Evolutionary conservation across 2,797 vertebrate species (phyloP).

Genomic region (Brachymystax lenok): DNA sequence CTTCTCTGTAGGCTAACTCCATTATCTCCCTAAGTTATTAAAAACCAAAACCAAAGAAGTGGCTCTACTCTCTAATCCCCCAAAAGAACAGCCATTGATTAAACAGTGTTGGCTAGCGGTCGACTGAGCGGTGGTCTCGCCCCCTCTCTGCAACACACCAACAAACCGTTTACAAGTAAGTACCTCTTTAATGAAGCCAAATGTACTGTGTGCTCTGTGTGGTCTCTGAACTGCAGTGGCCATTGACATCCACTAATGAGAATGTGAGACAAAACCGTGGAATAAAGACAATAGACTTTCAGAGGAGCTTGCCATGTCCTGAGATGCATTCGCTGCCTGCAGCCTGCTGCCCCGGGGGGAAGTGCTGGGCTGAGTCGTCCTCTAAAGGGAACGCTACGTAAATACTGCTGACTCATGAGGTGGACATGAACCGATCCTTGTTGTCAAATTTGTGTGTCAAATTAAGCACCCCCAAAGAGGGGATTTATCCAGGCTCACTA

Average conservation of each 20-base stretch:
- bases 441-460: slow-evolving; percentile 70
- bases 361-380: slow-evolving; percentile 2
- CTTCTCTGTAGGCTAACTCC: neutral
- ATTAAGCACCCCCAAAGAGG: slow-evolving; percentile 57
- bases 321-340: neutral
- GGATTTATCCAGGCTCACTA: slow-evolving; percentile 50
- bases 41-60: neutral
- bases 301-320: slow-evolving; percentile 14
- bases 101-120: slow-evolving; percentile 37
- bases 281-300: slow-evolving; percentile 62
- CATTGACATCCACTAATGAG: slow-evolving; percentile 67
- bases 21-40: slow-evolving; percentile 6
- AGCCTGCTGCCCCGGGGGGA: neutral
- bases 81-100: slow-evolving; percentile 44
- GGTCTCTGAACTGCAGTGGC: slow-evolving; percentile 34
- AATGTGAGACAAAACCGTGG: slow-evolving; percentile 66
- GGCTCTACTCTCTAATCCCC: neutral
- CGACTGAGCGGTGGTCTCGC: slow-evolving; percentile 3
- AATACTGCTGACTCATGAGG: slow-evolving; percentile 73
- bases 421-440: slow-evolving; percentile 55
- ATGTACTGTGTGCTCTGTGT: slow-evolving; percentile 58
- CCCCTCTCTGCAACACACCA: slow-evolving; percentile 39
- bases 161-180: slow-evolving; percentile 62
- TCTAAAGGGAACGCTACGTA: slow-evolving; percentile 44
- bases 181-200: slow-evolving; percentile 59